Base-by-base conservation (phyloP, 92 coral and sea anemone species). In the Plumapathes pennacea region DNA sequence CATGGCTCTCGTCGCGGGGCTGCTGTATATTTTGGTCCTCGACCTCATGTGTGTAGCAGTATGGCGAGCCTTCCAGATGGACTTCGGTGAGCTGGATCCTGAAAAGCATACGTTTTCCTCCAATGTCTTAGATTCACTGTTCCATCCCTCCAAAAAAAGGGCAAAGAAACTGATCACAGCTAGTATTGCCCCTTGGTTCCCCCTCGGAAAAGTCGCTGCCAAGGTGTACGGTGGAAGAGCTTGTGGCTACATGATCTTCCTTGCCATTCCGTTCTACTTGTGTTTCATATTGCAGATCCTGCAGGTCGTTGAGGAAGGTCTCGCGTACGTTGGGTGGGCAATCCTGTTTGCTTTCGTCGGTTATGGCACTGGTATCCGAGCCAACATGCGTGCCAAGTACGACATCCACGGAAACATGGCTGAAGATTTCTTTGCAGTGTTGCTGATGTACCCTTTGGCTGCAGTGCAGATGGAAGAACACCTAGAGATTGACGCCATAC, bases 281-380 rank as follows among this genome's bases (percentile, higher is more conserved):
- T 81, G 84, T 72, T 59, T 71, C 30, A 32, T 54, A 10, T 32
- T 76, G 32, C 56, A 62, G 46, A 69, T 52, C 10, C 19, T 64
- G n/a, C 74, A 72, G 32, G 80, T 54, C 48, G n/a, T n/a, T n/a
- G n/a, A n/a, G n/a, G 31, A 46, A 19, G 96, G 83, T 7, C 45
- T 90, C 14, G 62, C 77, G 25, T 87, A 83, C 80, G 84, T 90
- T 15, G 97, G 97, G 1, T 88, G 86, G 91, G 79, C 78, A 48
- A 76, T 90, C 13, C 73, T 86, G 42, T 60, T 89, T 50, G 97
- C 88, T 1, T 90, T 90, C 63, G 38, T 90, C 21, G 86, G 90
- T 38, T 77, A 76, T 29, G 84, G 65, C 44, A 68, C 85, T 25
- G 86, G 89, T 1, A 64, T 82, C 25, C 88, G 97, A 49, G 46